Evolutionary conservation across 2,113 vertebrate genomes (phyloP).

Genomic region (Eclectus roratus): DNA sequence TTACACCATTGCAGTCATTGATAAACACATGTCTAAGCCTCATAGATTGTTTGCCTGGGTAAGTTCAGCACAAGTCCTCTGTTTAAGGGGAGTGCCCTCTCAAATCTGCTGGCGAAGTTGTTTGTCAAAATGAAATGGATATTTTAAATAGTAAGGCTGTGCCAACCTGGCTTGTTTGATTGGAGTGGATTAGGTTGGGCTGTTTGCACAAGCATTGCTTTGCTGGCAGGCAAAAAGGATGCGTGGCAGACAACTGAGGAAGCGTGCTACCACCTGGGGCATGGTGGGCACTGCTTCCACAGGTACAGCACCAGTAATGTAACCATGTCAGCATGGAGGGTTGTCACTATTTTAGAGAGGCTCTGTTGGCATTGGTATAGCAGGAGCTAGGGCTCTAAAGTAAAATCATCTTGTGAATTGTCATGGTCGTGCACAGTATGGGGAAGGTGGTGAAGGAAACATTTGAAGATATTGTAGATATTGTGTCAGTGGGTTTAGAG

Average conservation of each 20-base stretch:
- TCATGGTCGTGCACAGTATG: not conserved
- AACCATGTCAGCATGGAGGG: fast-evolving
- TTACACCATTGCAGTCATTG: not conserved
- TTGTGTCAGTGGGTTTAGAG: not conserved
- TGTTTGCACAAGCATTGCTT: not conserved
- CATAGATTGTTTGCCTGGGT: not conserved
- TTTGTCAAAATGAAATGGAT: not conserved
- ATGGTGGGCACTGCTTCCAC: not conserved
- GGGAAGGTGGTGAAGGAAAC: not conserved
- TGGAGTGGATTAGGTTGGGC: not conserved
- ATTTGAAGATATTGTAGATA: not conserved
- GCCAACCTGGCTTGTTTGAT: not conserved
- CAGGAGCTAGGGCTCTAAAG: not conserved
- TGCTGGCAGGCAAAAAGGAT: not conserved
- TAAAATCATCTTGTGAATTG: not conserved
- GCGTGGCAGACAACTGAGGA: not conserved
- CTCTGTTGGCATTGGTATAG: not conserved
- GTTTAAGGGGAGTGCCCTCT: not conserved
- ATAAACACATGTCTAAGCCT: not conserved
- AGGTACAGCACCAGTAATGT: not conserved
- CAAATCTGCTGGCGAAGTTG: not conserved
- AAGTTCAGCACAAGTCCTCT: not conserved
- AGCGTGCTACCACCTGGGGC: not conserved
- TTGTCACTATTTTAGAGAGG: not conserved
- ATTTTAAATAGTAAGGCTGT: not conserved